Evolutionary conservation across 2,113 vertebrate species (phyloP).

Genomic region (Ictalurus furcatus): DNA sequence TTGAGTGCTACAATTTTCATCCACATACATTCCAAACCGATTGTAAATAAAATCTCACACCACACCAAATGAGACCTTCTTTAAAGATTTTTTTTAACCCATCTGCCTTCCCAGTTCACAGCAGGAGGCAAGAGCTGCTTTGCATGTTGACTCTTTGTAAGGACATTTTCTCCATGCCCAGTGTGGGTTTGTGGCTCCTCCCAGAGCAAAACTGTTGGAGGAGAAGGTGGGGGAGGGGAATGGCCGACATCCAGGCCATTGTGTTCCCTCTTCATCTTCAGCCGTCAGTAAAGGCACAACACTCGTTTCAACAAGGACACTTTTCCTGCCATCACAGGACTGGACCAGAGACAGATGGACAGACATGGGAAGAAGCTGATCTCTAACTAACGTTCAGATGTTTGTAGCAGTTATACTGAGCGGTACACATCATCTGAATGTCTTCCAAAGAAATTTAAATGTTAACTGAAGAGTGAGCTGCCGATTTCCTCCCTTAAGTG

Average conservation of each 20-base stretch:
- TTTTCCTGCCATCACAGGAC: background rate
- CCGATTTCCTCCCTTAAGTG: background rate
- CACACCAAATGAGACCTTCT: background rate
- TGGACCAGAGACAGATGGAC: background rate
- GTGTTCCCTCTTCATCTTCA: conserved; percentile 36
- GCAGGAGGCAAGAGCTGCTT: background rate
- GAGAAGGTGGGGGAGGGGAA: conserved; percentile 35
- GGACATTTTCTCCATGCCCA: conserved; percentile 27
- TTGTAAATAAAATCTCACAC: background rate
- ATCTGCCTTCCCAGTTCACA: conserved; percentile 16
- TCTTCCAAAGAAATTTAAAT: background rate
- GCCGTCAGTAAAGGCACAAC: conserved; percentile 21
- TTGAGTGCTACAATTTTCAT: background rate
- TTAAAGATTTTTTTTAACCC: background rate
- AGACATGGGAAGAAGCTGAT: background rate
- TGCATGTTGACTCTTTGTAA: conserved; percentile 32
- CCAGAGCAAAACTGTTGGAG: conserved; percentile 19
- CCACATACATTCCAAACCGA: background rate
- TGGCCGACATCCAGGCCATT: conserved; percentile 47
- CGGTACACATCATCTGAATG: background rate
- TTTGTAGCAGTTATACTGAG: background rate
- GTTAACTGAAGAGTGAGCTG: background rate
- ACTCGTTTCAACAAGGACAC: conserved; percentile 18
- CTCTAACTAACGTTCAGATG: background rate
- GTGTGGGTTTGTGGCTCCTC: conserved; percentile 37